phyloP scores from a whole-genome alignment of 1,140 invertebrate species.

The Centruroides vittatus region DNA sequence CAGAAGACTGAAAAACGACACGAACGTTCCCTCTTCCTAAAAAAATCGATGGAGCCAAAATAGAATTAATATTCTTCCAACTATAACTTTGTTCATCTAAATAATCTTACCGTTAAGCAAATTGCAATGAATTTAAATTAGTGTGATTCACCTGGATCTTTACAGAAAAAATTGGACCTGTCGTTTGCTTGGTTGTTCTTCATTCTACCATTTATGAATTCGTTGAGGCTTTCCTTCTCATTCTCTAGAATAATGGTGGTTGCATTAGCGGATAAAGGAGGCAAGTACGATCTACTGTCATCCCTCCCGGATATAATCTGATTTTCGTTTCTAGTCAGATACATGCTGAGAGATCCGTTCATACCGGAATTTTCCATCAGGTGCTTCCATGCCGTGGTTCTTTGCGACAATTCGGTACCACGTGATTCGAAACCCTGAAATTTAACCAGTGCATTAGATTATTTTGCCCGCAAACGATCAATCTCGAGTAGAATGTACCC shows the following conservation, averaged over 20 bases:
- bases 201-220: background rate
- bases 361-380: conserved; percentile 54
- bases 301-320: background rate
- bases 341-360: conserved; percentile 48
- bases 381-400: conserved; percentile 66
- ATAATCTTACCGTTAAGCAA: no score
- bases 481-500: no score
- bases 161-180: conserved; percentile 42
- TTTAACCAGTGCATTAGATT: conserved; percentile 36
- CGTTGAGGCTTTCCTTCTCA: background rate
- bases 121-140: background rate
- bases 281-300: no score
- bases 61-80: no score
- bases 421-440: conserved; percentile 63
- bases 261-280: no score
- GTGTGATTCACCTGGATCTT: conserved; percentile 36
- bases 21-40: conserved; percentile 48
- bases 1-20: conserved; percentile 49
- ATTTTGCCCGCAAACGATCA: no score
- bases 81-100: no score
- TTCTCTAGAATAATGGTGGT: no score
- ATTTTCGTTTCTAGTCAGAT: conserved; percentile 41
- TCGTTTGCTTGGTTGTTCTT: background rate
- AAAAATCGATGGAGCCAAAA: conserved; percentile 12
- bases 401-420: conserved; percentile 57